These are phyloP conservation scores for Sorex fumeus DNA, from an alignment of 2,113 vertebrate genomes.

Conservation along the genomic window DNA sequence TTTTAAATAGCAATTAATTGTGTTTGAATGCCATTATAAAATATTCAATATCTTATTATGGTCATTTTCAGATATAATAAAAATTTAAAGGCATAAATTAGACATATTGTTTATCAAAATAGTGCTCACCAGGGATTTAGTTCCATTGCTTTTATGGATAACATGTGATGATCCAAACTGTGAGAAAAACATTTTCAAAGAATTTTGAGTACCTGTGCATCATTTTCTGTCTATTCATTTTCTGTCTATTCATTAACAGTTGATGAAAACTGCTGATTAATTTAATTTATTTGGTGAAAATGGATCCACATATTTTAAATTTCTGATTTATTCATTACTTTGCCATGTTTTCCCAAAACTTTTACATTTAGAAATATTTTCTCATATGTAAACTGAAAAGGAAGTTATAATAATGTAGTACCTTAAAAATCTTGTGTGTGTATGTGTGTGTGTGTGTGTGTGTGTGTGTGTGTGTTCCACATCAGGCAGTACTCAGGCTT, in stretches of 20 bases:
- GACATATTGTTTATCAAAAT: slow-evolving; percentile 26
- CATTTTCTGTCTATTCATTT: too few relatives aligned
- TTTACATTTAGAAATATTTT: slow-evolving; percentile 35
- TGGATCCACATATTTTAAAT: background rate
- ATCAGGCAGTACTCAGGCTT: too few relatives aligned
- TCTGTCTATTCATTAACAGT: background rate
- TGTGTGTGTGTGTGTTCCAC: too few relatives aligned
- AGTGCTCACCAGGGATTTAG: background rate
- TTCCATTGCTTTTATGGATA: slow-evolving; percentile 21
- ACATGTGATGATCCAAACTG: background rate
- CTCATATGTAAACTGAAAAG: slow-evolving; percentile 22
- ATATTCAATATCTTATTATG: slow-evolving; percentile 44
- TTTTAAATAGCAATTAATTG: background rate
- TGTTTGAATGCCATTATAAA: slow-evolving; percentile 49
- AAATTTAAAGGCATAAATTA: slow-evolving; percentile 3
- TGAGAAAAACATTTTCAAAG: slow-evolving; percentile 45
- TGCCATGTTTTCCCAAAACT: background rate
- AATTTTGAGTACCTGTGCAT: background rate
- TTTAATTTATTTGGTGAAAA: background rate
- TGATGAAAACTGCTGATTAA: background rate
- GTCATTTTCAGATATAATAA: background rate
- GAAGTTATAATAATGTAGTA: background rate
- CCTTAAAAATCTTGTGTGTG: background rate
- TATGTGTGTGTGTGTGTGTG: too few relatives aligned
- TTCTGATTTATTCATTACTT: slow-evolving; percentile 12